Percentiles rank a stretch among this genome's conserved stretches.
phyloP scores from a whole-genome alignment of 2,797 vertebrate genomes.

The Kryptopterus vitreolus region DNA sequence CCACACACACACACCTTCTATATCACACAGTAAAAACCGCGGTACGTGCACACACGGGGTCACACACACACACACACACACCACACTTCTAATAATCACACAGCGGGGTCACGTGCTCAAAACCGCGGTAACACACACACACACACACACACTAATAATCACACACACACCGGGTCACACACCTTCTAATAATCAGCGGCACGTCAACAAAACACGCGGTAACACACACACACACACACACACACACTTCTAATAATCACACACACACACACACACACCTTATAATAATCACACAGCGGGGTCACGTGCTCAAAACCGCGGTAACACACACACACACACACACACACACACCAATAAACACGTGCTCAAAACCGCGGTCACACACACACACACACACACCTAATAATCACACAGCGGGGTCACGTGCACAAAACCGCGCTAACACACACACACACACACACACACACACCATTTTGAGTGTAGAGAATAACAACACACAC shows the following conservation, averaged over 20 bases:
- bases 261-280: background rate
- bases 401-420: constrained; percentile 80
- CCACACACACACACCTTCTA: no score
- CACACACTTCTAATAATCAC: no score
- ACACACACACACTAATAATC: background rate
- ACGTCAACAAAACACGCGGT: constrained; percentile 77
- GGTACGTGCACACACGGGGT: constrained; percentile 57
- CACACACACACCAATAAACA: constrained; percentile 46
- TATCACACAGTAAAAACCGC: constrained; percentile 79
- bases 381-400: background rate
- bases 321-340: constrained; percentile 52
- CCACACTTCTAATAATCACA: constrained; percentile 69
- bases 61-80: background rate
- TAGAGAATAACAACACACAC: no score
- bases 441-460: constrained; percentile 26
- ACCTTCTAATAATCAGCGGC: no score
- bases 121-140: constrained; percentile 64
- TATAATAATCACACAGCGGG: constrained; percentile 80
- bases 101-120: constrained; percentile 79
- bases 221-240: constrained; percentile 26
- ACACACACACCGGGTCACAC: no score
- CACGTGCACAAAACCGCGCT: constrained; percentile 77
- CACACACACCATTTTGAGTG: no score
- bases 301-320: constrained; percentile 77
- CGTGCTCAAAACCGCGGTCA: constrained; percentile 75